These are phyloP conservation scores for Muntiacus muntjak DNA, from an alignment of 2,113 vertebrate genomes.

Conservation along the genomic window DNA sequence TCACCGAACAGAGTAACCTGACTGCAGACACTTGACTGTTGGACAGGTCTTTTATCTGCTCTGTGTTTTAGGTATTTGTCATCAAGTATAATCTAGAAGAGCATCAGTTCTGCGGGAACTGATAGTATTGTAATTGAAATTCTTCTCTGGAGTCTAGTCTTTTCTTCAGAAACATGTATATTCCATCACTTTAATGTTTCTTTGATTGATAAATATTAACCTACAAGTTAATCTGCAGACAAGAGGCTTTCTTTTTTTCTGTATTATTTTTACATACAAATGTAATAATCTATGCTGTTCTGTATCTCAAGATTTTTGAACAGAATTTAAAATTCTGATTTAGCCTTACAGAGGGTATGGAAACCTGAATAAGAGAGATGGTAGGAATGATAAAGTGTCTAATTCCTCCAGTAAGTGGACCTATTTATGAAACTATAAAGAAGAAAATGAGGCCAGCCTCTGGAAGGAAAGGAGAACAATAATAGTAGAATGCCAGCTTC, in stretches of 20 bases:
- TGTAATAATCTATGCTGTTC: neutral
- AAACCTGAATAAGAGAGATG: neutral
- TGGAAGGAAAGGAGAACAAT: neutral
- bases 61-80: neutral
- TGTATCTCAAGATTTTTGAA: neutral
- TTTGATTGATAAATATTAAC: neutral
- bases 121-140: neutral
- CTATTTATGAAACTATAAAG: constrained; percentile 1
- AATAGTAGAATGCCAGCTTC: neutral
- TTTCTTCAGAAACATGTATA: constrained; percentile 32
- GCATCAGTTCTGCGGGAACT: neutral
- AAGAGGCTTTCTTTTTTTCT: neutral
- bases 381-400: neutral
- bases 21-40: neutral
- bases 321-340: neutral
- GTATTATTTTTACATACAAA: neutral
- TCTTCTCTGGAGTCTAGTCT: neutral
- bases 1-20: neutral
- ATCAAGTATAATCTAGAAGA: neutral
- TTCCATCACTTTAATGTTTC: constrained; percentile 7
- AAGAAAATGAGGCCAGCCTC: neutral
- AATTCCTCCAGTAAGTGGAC: neutral
- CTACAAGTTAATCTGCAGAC: neutral
- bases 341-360: neutral
- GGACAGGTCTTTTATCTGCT: neutral